Evolutionary conservation across 1,140 invertebrate species (phyloP).

Genomic region (Aphelinus atriplicis): DNA sequence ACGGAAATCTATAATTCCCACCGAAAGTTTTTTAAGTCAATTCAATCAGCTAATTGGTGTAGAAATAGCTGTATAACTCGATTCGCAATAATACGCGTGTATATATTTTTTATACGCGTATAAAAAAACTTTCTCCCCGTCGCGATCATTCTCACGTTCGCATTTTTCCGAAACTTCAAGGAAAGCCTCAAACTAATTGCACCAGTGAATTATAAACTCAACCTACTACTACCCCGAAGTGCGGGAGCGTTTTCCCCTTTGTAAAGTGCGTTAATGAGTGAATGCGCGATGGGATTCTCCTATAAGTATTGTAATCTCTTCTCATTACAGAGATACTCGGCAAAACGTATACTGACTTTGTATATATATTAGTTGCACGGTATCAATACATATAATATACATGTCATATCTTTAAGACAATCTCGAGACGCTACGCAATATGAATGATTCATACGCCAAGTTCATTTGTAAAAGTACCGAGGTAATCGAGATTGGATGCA

Average conservation of each 20-base stretch:
- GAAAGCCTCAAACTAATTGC: no score
- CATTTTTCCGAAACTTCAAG: conserved; percentile 5
- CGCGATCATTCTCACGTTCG: conserved; percentile 15
- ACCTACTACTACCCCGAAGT: conserved; percentile 2
- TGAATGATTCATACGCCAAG: conserved; percentile 40
- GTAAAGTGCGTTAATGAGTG: background rate
- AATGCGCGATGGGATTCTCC: conserved; percentile 31
- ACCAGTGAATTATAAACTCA: conserved; percentile 13
- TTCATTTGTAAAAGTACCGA: background rate
- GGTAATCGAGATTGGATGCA: no score
- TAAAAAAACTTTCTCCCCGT: conserved; percentile 28
- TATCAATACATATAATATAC: conserved; percentile 11
- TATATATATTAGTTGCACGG: background rate
- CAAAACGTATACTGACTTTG: background rate
- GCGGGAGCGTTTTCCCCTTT: background rate
- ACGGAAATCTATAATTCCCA: no score
- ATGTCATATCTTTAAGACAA: conserved; percentile 42
- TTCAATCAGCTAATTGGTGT: no score
- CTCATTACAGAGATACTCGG: conserved; percentile 40
- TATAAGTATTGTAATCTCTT: conserved; percentile 38
- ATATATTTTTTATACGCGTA: no score
- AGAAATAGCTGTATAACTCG: no score
- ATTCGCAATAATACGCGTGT: no score
- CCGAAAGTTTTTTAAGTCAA: no score
- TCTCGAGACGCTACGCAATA: conserved; percentile 20